A percentile compares a stretch with the other conserved stretches of the same genome.
phyloP scores from a whole-genome alignment of 2,888 invertebrate genomes.

The Plebejus melissa region DNA sequence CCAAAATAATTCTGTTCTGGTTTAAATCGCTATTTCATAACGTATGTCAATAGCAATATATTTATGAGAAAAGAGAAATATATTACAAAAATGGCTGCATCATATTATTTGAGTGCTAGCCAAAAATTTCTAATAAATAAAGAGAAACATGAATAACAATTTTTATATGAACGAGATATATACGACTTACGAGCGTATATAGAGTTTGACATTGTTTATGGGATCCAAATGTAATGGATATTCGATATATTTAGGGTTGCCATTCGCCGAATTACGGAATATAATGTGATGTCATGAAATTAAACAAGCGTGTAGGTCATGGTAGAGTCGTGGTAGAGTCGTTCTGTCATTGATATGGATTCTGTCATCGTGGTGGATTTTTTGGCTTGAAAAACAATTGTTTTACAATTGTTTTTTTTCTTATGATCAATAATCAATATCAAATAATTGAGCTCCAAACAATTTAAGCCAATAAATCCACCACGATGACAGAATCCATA shows the following conservation, averaged over 20 bases:
- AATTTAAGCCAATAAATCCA: background rate
- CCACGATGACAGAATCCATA: background rate
- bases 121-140: slow-evolving; percentile 57
- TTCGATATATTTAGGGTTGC: slow-evolving; percentile 29
- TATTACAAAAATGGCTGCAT: slow-evolving; percentile 40
- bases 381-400: background rate
- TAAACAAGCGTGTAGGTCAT: background rate
- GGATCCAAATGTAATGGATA: slow-evolving; percentile 35
- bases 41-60: slow-evolving; percentile 8
- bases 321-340: too few relatives aligned
- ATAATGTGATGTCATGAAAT: background rate
- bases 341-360: too few relatives aligned
- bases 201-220: slow-evolving; percentile 45
- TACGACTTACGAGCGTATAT: slow-evolving; percentile 41
- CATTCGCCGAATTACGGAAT: background rate
- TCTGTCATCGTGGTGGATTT: background rate
- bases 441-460: background rate
- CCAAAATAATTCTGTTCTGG: background rate
- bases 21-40: background rate
- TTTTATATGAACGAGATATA: slow-evolving; percentile 45
- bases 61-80: background rate
- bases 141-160: slow-evolving; percentile 45
- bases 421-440: too few relatives aligned
- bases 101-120: slow-evolving; percentile 54
- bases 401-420: too few relatives aligned